Percentiles rank a stretch among this genome's conserved stretches.
These are phyloP conservation scores for Holothuria glaberrima DNA, from an alignment of 35 echinoderm and acorn worm genomes.

Conservation along the genomic window DNA sequence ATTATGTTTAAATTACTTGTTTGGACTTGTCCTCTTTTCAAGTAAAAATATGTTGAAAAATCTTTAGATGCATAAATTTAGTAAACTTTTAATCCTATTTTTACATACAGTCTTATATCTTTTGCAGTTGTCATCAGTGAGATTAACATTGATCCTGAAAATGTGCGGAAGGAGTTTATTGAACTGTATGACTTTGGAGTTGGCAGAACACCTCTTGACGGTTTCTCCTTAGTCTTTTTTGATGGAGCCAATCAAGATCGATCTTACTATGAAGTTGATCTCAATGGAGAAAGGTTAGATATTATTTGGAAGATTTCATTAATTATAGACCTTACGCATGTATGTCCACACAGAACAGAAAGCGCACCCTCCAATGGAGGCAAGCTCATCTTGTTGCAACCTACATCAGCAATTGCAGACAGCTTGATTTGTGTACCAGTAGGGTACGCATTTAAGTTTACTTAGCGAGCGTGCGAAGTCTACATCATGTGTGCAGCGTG, in stretches of 20 bases:
- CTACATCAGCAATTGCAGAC: no score
- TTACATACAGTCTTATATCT: neutral
- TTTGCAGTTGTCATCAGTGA: conserved; percentile 81
- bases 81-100: neutral
- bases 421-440: no score
- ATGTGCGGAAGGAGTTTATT: conserved; percentile 69
- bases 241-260: conserved; percentile 83
- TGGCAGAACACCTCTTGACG: conserved; percentile 64
- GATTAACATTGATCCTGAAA: conserved; percentile 62
- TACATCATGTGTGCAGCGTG: no score
- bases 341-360: no score
- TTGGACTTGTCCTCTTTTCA: neutral
- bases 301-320: no score
- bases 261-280: conserved; percentile 94
- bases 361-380: no score
- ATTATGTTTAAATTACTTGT: no score
- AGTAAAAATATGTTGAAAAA: no score
- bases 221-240: conserved; percentile 80
- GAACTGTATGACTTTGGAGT: conserved; percentile 76
- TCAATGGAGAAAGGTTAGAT: conserved; percentile 70
- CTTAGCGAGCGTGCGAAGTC: no score
- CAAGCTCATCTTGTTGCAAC: no score
- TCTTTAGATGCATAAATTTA: neutral
- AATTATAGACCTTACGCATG: no score
- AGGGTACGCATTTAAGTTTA: no score